These are phyloP conservation scores for Alosa alosa DNA, from an alignment of 2,113 vertebrate species.

Conservation along the genomic window DNA sequence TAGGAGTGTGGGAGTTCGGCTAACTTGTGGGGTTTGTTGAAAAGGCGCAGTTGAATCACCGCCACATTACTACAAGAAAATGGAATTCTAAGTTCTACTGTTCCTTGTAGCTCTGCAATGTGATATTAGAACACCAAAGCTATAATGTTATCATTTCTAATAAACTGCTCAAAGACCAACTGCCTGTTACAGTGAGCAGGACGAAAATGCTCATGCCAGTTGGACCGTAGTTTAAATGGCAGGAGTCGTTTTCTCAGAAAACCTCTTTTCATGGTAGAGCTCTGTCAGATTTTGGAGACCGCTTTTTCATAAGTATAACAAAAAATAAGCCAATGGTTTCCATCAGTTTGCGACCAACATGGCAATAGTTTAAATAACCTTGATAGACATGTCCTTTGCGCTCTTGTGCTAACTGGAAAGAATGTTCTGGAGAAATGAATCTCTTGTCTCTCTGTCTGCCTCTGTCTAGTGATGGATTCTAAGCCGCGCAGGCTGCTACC, in stretches of 20 bases:
- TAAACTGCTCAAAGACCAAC: background rate
- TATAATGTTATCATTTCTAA: background rate
- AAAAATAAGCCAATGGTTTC: too few relatives aligned
- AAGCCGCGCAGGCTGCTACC: conserved; percentile 87
- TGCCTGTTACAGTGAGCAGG: background rate
- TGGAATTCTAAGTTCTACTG: background rate
- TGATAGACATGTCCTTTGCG: background rate
- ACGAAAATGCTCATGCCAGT: background rate
- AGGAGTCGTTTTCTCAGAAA: too few relatives aligned
- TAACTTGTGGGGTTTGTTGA: background rate
- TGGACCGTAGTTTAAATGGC: background rate
- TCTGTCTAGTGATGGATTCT: conserved; percentile 82
- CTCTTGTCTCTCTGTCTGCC: background rate
- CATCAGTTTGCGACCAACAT: too few relatives aligned
- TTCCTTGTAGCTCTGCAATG: background rate
- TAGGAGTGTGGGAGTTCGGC: too few relatives aligned
- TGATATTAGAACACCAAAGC: too few relatives aligned
- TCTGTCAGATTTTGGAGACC: background rate
- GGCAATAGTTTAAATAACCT: too few relatives aligned
- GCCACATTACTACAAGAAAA: background rate
- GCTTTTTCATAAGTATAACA: too few relatives aligned
- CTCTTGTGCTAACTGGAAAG: background rate
- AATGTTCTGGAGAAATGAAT: background rate
- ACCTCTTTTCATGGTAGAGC: background rate
- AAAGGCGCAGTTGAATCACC: background rate